phyloP scores from a whole-genome alignment of 1,140 invertebrate species.

The Megathymus violae region DNA sequence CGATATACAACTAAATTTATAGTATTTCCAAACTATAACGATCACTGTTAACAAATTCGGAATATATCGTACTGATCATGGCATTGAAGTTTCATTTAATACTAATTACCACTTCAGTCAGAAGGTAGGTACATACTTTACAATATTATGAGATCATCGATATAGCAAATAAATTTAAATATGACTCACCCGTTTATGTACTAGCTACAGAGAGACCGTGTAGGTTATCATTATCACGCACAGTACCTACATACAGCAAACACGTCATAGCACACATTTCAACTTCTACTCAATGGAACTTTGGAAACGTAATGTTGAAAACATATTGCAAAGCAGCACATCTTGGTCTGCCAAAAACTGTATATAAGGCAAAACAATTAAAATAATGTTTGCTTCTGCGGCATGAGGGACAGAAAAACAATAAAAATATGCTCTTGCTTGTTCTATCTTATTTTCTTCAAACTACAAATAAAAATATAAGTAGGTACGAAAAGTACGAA shows the following conservation, averaged over 20 bases:
- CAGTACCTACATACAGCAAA: constrained; percentile 54
- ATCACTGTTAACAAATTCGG: constrained; percentile 17
- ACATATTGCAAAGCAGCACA: constrained; percentile 36
- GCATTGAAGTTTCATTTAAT: constrained; percentile 50
- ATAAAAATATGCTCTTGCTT: constrained; percentile 43
- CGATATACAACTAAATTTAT: too few relatives aligned
- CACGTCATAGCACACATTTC: constrained; percentile 55
- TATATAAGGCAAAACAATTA: constrained; percentile 38
- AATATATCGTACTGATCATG: constrained; percentile 43
- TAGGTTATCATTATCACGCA: constrained; percentile 81
- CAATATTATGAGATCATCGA: constrained; percentile 80
- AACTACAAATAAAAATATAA: constrained; percentile 5
- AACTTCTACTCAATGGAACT: constrained; percentile 48
- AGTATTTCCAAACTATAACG: too few relatives aligned
- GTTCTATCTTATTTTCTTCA: constrained; percentile 40
- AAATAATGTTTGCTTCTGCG: constrained; percentile 45
- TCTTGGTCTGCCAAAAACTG: constrained; percentile 28
- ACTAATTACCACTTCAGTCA: constrained; percentile 31
- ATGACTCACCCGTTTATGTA: constrained; percentile 80
- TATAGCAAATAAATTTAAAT: constrained; percentile 82
- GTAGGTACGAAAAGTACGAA: constrained; percentile 6
- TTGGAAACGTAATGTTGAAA: constrained; percentile 34
- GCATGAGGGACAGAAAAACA: constrained; percentile 47
- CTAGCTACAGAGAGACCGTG: constrained; percentile 75
- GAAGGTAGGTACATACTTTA: constrained; percentile 54